Base-by-base conservation (phyloP, 37 sponge, comb jelly and placozoan genomes). In the Tethya wilhelma region DNA sequence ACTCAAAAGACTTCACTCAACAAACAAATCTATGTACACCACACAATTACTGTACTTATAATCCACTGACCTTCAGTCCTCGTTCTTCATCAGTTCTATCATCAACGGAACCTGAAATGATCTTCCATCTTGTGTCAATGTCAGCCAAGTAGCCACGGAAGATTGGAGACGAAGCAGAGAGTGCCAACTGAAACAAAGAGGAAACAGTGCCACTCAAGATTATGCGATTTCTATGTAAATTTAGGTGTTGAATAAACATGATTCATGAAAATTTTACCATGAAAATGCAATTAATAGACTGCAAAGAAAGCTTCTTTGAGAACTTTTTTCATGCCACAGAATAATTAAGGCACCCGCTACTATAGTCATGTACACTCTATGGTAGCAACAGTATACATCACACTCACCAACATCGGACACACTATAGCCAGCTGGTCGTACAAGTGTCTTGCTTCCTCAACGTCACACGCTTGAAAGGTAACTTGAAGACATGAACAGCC, bases 401-500 rank as follows among this genome's bases (percentile, higher is more conserved):
- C 40, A 4, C 80, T 67, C 38, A 91, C 95, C 86, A 96, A 84
- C 29, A 98, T 73, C 17, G 98, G 98, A 39, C 94, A 91, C 23
- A 98, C 75, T 1, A 90, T 79, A 3, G 90, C 79, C 60, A 98
- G 84, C 80, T 98, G 98, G 67, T 98, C 98, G 44, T 98, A 98
- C 62, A 98, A 69, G 34, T 77, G 74, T 34, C 93, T 55, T 1
- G 92, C 94, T 59, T 98, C 96, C 2, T 87, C 81, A 36, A 98
- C 37, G 55, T 88, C 80, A 85, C 91, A 90, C 23, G 93, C 91
- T 63, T 98, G 96, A 37, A 89, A 95, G 9, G 98, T 95, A 12
- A 97, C 89, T 90, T 98, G 98, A 11, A 98, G 59, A 58, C 98
- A 98, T 67, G 83, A 86, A 49, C 89, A 90, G n/a, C 98, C 94